Evolutionary conservation across 2,113 vertebrate species (phyloP).

Genomic region (Caloenas nicobarica): DNA sequence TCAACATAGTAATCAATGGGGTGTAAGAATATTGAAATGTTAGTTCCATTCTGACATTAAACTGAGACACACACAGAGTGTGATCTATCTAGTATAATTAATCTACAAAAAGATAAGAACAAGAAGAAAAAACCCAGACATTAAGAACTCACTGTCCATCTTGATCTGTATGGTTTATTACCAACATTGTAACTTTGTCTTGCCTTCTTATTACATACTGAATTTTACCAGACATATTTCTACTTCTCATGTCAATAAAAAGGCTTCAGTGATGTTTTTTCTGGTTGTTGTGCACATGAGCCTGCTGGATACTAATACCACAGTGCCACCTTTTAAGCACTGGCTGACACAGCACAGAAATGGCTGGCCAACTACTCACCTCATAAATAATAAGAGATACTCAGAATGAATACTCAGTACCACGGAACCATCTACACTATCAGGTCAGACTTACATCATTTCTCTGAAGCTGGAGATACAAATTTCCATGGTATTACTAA

Average conservation of each 20-base stretch:
- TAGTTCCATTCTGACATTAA: not conserved
- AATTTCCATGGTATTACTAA: rapidly evolving
- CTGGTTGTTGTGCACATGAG: not conserved
- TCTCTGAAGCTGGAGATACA: not conserved
- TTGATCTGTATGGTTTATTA: not conserved
- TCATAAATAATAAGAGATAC: not conserved
- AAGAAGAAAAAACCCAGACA: not conserved
- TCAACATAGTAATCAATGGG: not conserved
- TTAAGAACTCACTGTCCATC: not conserved
- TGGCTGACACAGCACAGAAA: not conserved
- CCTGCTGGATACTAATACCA: not conserved
- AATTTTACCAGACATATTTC: not conserved
- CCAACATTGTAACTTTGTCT: not conserved
- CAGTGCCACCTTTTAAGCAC: not conserved
- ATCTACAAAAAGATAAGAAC: not conserved
- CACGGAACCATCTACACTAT: not conserved
- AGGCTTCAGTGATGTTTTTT: not conserved
- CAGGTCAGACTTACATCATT: rapidly evolving
- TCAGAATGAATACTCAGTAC: not conserved
- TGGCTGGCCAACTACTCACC: not conserved
- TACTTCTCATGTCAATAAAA: not conserved
- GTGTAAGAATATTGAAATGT: not conserved
- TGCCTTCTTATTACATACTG: not conserved
- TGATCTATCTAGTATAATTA: not conserved
- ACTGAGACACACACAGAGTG: not conserved